Conservation (phyloP, 1,140 invertebrate genomes). For the Formica selysi region DNA sequence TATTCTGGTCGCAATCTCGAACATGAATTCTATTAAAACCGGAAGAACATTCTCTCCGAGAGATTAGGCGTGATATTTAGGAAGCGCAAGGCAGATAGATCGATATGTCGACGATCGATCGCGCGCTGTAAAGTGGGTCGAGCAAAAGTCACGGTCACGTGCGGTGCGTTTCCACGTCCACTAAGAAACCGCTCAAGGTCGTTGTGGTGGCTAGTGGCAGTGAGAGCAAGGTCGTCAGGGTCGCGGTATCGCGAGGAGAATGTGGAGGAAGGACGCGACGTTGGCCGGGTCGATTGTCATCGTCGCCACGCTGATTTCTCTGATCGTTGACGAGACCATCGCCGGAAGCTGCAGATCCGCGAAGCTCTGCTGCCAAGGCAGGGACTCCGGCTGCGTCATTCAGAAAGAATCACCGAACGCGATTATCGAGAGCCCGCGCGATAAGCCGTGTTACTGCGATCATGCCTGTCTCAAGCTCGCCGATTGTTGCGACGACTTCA, state of each 20-base stretch:
- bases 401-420: conserved; percentile 94
- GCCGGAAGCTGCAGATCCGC: conserved; percentile 90
- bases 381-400: conserved; percentile 95
- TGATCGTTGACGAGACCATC: conserved; percentile 35
- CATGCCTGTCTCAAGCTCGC: conserved; percentile 95
- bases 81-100: not conserved
- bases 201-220: conserved; percentile 8
- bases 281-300: conserved; percentile 37
- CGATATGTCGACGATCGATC: conserved; percentile 22
- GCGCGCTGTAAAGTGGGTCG: conserved; percentile 3
- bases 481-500: conserved; percentile 95
- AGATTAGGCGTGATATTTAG: not conserved
- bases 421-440: conserved; percentile 92
- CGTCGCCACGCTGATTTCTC: conserved; percentile 25
- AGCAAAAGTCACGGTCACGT: conserved; percentile 2
- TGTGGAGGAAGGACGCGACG: conserved; percentile 50
- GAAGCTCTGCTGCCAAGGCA: conserved; percentile 92
- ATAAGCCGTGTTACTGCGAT: conserved; percentile 96
- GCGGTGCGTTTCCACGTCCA: conserved; percentile 4
- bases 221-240: conserved; percentile 51
- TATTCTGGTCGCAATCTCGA: not conserved
- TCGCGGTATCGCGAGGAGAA: conserved; percentile 54
- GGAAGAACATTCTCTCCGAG: not conserved
- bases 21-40: not conserved
- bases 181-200: conserved; percentile 24